These are phyloP conservation scores for Hirtodrosophila duncani DNA, from an alignment of 2,888 invertebrate species.

Conservation along the genomic window DNA sequence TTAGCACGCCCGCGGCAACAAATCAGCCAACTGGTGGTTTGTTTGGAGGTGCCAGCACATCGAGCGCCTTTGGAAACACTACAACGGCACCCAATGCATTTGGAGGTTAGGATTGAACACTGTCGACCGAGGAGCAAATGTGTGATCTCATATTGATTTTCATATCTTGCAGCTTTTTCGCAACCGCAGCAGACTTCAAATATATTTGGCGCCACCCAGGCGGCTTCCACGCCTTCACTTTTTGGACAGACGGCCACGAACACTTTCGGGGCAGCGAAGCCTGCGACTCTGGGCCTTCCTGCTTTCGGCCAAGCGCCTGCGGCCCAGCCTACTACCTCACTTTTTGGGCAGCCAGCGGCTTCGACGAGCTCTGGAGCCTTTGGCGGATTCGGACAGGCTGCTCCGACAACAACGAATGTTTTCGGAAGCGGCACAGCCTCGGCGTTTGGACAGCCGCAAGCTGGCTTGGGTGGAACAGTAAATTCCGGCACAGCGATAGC, in stretches of 20 bases:
- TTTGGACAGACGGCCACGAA: slow-evolving; percentile 83
- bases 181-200: slow-evolving; percentile 80
- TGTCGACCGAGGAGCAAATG: background rate
- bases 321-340: slow-evolving; percentile 76
- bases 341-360: slow-evolving; percentile 80
- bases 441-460: slow-evolving; percentile 72
- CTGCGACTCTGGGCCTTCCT: slow-evolving; percentile 62
- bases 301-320: slow-evolving; percentile 74
- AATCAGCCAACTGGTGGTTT: slow-evolving; percentile 73
- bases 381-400: slow-evolving; percentile 83
- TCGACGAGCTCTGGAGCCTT: slow-evolving; percentile 78
- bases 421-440: slow-evolving; percentile 79
- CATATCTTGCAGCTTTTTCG: slow-evolving; percentile 52
- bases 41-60: slow-evolving; percentile 81
- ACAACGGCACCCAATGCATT: slow-evolving; percentile 77
- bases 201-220: slow-evolving; percentile 80
- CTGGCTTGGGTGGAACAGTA: slow-evolving; percentile 55
- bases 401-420: slow-evolving; percentile 77
- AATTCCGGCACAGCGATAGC: slow-evolving; percentile 84
- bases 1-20: slow-evolving; percentile 80
- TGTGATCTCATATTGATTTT: background rate
- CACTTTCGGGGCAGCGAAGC: slow-evolving; percentile 82
- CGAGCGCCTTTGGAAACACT: slow-evolving; percentile 83
- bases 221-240: slow-evolving; percentile 79
- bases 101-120: slow-evolving; percentile 73